A percentile compares a stretch with the other conserved stretches of the same genome.
Evolutionary conservation across 2,113 vertebrate genomes (phyloP).

Genomic region (Amazona guildingii): DNA sequence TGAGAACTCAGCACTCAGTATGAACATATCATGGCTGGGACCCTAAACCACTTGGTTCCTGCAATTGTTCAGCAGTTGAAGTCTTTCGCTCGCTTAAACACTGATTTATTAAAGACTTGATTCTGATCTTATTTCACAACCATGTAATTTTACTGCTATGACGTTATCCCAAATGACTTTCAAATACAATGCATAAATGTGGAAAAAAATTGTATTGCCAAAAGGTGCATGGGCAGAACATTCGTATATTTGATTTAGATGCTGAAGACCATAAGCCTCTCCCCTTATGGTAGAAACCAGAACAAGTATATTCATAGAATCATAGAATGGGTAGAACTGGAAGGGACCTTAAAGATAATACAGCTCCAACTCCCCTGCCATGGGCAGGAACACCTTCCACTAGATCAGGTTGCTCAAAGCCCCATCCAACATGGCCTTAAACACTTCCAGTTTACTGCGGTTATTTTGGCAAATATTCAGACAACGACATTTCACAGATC

Average conservation of each 20-base stretch:
- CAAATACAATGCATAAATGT: neutral
- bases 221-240: neutral
- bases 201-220: slow-evolving; percentile 17
- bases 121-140: slow-evolving; percentile 20
- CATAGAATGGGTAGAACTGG: neutral
- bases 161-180: neutral
- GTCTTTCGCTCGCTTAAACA: neutral
- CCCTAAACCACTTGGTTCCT: neutral
- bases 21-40: fast-evolving
- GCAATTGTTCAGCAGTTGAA: neutral
- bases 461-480: neutral
- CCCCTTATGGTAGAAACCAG: neutral
- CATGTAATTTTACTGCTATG: neutral
- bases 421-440: neutral
- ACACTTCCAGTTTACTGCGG: neutral
- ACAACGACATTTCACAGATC: neutral
- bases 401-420: neutral
- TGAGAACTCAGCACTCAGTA: neutral
- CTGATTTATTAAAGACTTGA: slow-evolving; percentile 17
- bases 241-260: neutral
- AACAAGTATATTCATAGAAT: neutral
- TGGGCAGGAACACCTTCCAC: neutral
- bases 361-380: neutral
- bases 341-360: neutral
- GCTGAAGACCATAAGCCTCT: neutral